Evolutionary conservation across 2,888 invertebrate species (phyloP), one percentile per base, ranked within the genome.

Genomic region (Brachyptera risi): DNA sequence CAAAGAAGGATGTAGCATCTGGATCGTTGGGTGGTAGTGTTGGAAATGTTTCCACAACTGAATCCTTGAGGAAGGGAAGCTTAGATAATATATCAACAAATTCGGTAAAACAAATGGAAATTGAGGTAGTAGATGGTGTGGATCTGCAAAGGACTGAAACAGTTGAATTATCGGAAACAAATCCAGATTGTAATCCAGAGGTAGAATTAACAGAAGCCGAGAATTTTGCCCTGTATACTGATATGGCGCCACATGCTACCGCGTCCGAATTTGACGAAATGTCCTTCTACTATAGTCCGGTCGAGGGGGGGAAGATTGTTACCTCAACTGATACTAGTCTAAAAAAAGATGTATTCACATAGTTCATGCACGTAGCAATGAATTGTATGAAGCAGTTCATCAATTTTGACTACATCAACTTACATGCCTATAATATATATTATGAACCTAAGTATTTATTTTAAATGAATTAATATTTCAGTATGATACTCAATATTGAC

Each of bases 191-290:
- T 11, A 31, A 7, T 11, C 7, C 31, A 7, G 7, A 5, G 11
- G 24, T 47, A 44, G 91, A 90, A 68, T 75, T 92, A 27, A 92
- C 92, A 0, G 92, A 92, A 68, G 92, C 91, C 1, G 93, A 93
- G 70, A 90, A 92, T 71, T 92, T 90, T 73, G 92, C 92, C 31
- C 74, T 93, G 62, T 93, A 93, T 68, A 92, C 91, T 69, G 86
- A 88, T 58, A 83, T 92, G 72, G 91, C 92, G 11, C 92, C 92
- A 1, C 88, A 86, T 71, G 92, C 92, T 19, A 92, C 92, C 0
- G 86, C 81, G 24, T 92, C 92, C 9, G 92, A 93, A 73, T 92
- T 92, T 71, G 93, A 93, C 67, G 93, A 93, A 69, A 86, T 86
- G 71, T 91, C 91, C 47, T 90, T 88, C 73, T 92, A 91, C 72